Evolutionary conservation across 1,140 invertebrate genomes (phyloP).

Genomic region (Papilio machaon): DNA sequence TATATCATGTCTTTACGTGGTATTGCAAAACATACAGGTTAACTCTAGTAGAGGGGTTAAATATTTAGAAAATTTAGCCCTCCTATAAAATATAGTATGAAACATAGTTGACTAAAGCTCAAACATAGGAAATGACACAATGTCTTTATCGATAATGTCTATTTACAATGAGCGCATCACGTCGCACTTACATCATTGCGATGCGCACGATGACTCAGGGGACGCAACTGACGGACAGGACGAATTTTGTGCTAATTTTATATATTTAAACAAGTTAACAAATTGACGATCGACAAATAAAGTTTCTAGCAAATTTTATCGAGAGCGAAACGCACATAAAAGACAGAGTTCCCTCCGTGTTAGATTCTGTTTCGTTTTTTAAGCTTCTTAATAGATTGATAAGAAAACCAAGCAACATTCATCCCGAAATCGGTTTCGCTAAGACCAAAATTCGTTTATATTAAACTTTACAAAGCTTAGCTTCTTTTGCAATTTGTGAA

Average conservation of each 20-base stretch:
- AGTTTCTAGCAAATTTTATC: no score
- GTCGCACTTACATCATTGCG: neutral
- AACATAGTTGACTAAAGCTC: conserved; percentile 17
- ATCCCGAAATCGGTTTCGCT: no score
- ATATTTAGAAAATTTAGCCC: neutral
- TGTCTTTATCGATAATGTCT: conserved; percentile 26
- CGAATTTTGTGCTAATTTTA: conserved; percentile 4
- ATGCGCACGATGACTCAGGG: neutral
- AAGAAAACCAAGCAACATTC: no score
- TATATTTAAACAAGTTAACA: neutral
- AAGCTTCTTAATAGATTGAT: no score
- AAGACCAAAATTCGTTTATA: no score
- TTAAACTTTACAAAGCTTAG: neutral
- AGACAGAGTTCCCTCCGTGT: no score
- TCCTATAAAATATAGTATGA: neutral
- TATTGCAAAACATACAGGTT: no score
- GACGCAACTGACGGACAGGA: neutral
- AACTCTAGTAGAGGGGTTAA: no score
- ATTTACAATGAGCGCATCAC: conserved; percentile 19
- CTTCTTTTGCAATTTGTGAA: neutral
- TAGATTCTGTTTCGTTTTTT: no score
- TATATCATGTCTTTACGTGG: no score
- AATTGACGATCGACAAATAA: neutral
- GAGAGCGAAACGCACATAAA: no score
- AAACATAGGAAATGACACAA: conserved; percentile 26